Evolutionary conservation across 2,797 vertebrate species (phyloP).

Genomic region (Peromyscus nudipes): DNA sequence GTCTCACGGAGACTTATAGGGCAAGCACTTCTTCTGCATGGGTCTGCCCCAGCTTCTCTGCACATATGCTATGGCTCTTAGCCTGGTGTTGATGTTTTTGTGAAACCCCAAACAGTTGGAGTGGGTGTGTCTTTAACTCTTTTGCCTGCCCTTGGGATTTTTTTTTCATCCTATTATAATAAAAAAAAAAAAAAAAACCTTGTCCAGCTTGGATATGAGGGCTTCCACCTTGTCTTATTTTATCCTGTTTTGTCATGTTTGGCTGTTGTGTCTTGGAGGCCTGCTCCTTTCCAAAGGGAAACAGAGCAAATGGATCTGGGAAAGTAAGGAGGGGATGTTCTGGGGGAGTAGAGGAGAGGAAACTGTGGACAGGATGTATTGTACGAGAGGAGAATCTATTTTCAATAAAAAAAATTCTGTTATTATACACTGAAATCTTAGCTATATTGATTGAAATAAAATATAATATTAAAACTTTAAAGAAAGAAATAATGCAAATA

Average conservation of each 20-base stretch:
- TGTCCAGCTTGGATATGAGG: neutral
- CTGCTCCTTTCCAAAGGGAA: neutral
- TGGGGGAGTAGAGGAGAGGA: neutral
- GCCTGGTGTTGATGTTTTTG: neutral
- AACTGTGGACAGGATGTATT: too few relatives aligned
- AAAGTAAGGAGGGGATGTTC: too few relatives aligned
- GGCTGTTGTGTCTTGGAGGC: neutral
- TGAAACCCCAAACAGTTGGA: too few relatives aligned
- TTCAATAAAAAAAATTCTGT: neutral
- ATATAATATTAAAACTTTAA: neutral
- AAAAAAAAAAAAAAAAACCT: too few relatives aligned
- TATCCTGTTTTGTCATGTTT: neutral
- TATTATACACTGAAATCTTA: neutral
- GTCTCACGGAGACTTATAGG: too few relatives aligned
- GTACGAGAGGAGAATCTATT: too few relatives aligned
- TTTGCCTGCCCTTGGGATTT: neutral
- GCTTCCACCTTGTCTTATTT: neutral
- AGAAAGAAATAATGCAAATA: neutral
- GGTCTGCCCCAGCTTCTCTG: neutral
- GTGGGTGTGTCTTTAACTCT: neutral
- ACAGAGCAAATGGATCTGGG: neutral
- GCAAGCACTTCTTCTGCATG: accelerated
- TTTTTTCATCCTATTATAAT: too few relatives aligned
- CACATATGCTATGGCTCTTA: neutral
- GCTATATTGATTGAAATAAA: neutral